phyloP scores from a whole-genome alignment of 2,888 invertebrate genomes.

The Noctua janthe region DNA sequence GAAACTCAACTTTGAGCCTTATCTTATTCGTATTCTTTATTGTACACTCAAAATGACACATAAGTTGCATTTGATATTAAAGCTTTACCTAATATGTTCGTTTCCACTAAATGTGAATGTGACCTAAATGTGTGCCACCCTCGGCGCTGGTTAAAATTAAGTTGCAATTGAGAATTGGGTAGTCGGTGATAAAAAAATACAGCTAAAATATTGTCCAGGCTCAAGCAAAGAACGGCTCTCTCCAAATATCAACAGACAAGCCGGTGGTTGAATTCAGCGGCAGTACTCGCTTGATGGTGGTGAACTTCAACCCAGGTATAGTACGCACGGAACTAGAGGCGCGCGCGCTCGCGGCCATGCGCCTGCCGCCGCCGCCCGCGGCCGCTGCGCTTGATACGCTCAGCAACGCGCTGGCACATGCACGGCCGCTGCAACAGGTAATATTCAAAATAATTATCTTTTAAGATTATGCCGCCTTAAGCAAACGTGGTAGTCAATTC shows the following conservation, averaged over 20 bases:
- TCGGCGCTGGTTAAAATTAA: too few relatives aligned
- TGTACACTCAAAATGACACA: too few relatives aligned
- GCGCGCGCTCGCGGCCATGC: slow-evolving; percentile 95
- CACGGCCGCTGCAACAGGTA: slow-evolving; percentile 96
- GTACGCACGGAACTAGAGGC: slow-evolving; percentile 96
- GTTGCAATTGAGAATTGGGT: too few relatives aligned
- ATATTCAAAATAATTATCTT: not conserved
- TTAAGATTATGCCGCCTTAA: not conserved
- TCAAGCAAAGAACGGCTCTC: slow-evolving; percentile 82
- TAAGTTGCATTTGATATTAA: too few relatives aligned
- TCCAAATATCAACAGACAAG: slow-evolving; percentile 89
- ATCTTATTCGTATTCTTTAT: too few relatives aligned
- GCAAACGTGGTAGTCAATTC: not conserved
- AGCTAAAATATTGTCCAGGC: slow-evolving; percentile 64
- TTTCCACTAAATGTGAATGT: too few relatives aligned
- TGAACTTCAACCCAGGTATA: slow-evolving; percentile 97
- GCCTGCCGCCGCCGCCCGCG: slow-evolving; percentile 94
- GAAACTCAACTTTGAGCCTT: too few relatives aligned
- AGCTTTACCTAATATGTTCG: too few relatives aligned
- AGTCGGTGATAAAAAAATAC: too few relatives aligned
- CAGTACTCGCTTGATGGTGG: slow-evolving; percentile 94
- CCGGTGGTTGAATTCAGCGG: slow-evolving; percentile 95
- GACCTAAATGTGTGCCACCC: too few relatives aligned
- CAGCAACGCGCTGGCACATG: slow-evolving; percentile 95
- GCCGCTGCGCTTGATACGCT: slow-evolving; percentile 93